Evolutionary conservation across 1,140 invertebrate species (phyloP).

Genomic region (Drosophila parvula): DNA sequence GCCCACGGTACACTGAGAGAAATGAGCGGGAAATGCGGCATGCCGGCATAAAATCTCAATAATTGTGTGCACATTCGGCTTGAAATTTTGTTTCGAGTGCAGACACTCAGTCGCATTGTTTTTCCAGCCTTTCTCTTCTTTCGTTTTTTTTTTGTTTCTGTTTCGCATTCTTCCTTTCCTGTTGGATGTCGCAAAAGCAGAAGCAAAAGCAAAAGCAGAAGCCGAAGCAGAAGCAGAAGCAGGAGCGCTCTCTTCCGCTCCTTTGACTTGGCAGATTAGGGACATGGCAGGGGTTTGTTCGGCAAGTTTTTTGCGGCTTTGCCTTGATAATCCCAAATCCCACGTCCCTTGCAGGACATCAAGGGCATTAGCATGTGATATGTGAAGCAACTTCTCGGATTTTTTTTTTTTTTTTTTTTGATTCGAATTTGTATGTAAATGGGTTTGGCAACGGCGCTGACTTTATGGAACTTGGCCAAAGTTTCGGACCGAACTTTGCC

Average conservation of each 20-base stretch:
- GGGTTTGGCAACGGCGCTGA: conserved; percentile 7
- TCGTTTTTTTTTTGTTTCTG: conserved; percentile 1
- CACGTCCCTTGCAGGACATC: conserved; percentile 36
- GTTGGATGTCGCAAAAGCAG: not conserved
- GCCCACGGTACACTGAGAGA: conserved; percentile 5
- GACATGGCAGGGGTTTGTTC: conserved; percentile 34
- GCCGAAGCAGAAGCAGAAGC: not conserved
- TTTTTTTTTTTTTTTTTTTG: conserved; percentile 17
- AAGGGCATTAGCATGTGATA: conserved; percentile 51
- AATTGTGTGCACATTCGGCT: not conserved
- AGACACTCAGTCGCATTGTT: conserved; percentile 23
- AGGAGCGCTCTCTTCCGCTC: conserved; percentile 26
- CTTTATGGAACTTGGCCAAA: conserved; percentile 29
- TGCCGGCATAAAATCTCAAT: not conserved
- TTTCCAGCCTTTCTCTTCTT: conserved; percentile 21
- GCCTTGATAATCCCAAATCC: conserved; percentile 51
- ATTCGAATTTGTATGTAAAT: conserved; percentile 35
- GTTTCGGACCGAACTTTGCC: not conserved
- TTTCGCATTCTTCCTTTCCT: conserved; percentile 4
- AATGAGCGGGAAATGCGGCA: not conserved
- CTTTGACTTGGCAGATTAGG: conserved; percentile 41
- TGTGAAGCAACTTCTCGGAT: conserved; percentile 31
- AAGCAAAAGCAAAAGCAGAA: no score
- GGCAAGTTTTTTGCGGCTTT: conserved; percentile 56
- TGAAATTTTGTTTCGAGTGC: not conserved